These are phyloP conservation scores for Pachyrhynchus sulphureomaculatus DNA, from an alignment of 1,140 invertebrate species.

Conservation along the genomic window DNA sequence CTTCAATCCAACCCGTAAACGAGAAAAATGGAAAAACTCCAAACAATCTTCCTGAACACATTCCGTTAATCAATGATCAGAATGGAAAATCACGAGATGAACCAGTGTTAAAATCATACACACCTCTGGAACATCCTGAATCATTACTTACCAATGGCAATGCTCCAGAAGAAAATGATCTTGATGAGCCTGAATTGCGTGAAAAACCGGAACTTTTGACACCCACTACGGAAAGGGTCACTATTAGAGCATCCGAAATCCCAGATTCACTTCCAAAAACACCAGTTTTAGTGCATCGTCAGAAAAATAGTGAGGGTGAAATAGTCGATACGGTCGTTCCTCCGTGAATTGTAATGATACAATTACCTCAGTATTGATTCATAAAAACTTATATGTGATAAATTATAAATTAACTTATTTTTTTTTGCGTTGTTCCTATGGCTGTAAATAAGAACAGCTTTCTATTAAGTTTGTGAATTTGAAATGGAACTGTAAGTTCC, in stretches of 20 bases:
- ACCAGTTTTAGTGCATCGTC: constrained; percentile 58
- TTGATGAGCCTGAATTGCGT: constrained; percentile 47
- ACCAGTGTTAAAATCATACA: constrained; percentile 37
- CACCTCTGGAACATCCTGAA: constrained; percentile 30
- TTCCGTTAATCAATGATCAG: constrained; percentile 45
- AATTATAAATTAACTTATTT: constrained; percentile 39
- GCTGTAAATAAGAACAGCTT: background rate
- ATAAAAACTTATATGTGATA: constrained; percentile 40
- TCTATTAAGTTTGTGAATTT: background rate
- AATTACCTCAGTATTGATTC: constrained; percentile 41
- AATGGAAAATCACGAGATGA: constrained; percentile 41
- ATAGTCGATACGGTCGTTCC: constrained; percentile 38
- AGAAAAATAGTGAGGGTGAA: constrained; percentile 44
- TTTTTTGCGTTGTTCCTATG: constrained; percentile 37
- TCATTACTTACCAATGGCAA: constrained; percentile 12
- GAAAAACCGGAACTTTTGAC: constrained; percentile 49
- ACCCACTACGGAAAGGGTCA: constrained; percentile 61
- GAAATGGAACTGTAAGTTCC: background rate
- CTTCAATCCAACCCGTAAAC: constrained; percentile 37
- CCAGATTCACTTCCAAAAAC: constrained; percentile 62
- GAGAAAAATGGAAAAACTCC: constrained; percentile 36
- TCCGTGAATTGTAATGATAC: constrained; percentile 18
- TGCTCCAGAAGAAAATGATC: constrained; percentile 34
- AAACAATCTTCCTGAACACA: constrained; percentile 33
- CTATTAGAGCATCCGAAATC: constrained; percentile 64